phyloP scores from a whole-genome alignment of 2,888 invertebrate species.

The Ischnura elegans region DNA sequence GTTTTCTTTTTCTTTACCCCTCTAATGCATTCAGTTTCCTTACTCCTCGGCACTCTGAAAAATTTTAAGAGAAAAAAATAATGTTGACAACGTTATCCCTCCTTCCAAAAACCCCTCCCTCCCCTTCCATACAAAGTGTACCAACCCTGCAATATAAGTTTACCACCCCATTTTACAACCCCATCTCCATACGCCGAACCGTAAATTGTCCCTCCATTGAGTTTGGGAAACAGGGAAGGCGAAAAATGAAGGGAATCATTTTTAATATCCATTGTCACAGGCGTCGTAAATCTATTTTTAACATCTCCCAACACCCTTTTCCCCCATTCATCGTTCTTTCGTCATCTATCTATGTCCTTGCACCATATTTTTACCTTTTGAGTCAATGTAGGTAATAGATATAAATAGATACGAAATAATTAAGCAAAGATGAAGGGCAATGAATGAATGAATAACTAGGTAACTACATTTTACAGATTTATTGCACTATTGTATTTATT shows the following conservation, averaged over 20 bases:
- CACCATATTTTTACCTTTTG: too few species aligned
- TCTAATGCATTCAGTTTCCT: constrained; percentile 11
- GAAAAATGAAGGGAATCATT: neutral
- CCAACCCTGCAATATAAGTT: neutral
- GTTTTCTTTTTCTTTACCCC: neutral
- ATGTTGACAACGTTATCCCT: neutral
- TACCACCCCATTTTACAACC: neutral
- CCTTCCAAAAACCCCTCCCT: neutral
- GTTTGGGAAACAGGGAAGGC: neutral
- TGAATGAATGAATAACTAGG: too few species aligned
- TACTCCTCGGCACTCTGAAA: constrained; percentile 1
- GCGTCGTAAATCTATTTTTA: constrained; percentile 23
- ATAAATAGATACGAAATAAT: too few species aligned
- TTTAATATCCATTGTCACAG: constrained; percentile 27
- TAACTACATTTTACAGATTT: too few species aligned
- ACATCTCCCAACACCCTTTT: neutral
- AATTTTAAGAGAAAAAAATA: too few species aligned
- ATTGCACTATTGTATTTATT: too few species aligned
- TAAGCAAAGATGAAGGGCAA: too few species aligned
- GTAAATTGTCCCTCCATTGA: neutral
- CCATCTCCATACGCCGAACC: neutral
- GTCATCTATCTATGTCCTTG: neutral
- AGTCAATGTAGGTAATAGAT: too few species aligned
- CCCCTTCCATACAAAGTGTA: neutral
- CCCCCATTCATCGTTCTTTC: neutral